A percentile compares a stretch with the other conserved stretches of the same genome.
These are phyloP conservation scores for Homarus americanus DNA, from an alignment of 1,140 invertebrate genomes.

Conservation along the genomic window DNA sequence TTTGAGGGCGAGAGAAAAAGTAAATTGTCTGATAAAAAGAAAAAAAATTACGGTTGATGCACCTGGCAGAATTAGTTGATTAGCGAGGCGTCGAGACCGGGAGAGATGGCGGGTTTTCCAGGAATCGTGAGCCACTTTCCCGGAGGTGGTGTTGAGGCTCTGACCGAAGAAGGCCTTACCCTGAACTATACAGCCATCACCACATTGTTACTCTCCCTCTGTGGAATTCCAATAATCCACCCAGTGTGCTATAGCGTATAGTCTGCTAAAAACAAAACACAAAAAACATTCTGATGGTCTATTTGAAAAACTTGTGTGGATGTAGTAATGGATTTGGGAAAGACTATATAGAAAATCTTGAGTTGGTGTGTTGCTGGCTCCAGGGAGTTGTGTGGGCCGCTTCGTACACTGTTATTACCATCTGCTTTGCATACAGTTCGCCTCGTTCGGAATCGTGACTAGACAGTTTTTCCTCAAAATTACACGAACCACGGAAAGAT, in stretches of 20 bases:
- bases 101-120: too few relatives aligned
- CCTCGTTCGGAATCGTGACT: constrained; percentile 46
- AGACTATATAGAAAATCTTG: too few relatives aligned
- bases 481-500: background rate
- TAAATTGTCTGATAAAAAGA: background rate
- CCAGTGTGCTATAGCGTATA: background rate
- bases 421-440: constrained; percentile 50
- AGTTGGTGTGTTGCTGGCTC: too few relatives aligned
- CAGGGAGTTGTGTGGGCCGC: background rate
- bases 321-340: too few relatives aligned
- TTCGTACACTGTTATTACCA: constrained; percentile 30
- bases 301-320: too few relatives aligned
- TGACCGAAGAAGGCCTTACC: too few relatives aligned
- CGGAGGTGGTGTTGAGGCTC: too few relatives aligned
- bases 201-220: constrained; percentile 6
- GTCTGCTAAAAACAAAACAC: too few relatives aligned
- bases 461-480: background rate
- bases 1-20: too few relatives aligned
- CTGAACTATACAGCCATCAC: background rate
- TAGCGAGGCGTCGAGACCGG: background rate
- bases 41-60: background rate
- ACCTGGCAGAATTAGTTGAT: background rate
- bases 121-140: background rate
- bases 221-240: constrained; percentile 37
- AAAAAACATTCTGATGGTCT: too few relatives aligned